Evolutionary conservation across 1,140 invertebrate genomes (phyloP).

Genomic region (Ceratitis capitata): DNA sequence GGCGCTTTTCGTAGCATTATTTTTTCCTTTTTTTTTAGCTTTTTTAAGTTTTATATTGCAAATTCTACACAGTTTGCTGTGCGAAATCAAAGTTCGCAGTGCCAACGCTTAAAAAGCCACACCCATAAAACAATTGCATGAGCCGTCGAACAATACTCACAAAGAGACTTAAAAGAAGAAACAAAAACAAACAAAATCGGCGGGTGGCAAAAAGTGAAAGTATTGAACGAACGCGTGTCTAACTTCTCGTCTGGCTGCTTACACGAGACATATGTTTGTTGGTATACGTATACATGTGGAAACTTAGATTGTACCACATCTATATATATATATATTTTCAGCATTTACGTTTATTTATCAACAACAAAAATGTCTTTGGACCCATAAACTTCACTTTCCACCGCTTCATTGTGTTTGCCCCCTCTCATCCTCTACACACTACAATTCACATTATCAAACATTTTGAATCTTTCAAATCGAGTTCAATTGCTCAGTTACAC

Average conservation of each 20-base stretch:
- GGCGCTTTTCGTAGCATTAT: background rate
- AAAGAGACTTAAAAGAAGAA: background rate
- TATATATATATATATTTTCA: too few species aligned
- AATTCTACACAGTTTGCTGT: background rate
- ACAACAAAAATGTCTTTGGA: background rate
- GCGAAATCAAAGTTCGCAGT: background rate
- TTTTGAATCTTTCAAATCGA: background rate
- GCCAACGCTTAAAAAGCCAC: background rate
- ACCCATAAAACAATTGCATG: background rate
- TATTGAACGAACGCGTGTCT: background rate
- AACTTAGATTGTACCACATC: background rate
- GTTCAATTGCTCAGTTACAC: conserved; percentile 59
- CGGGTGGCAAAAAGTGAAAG: background rate
- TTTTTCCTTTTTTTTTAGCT: background rate
- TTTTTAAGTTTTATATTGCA: background rate
- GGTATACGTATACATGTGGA: background rate
- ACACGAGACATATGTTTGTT: background rate
- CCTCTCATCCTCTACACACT: background rate
- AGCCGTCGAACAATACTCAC: background rate
- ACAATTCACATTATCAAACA: background rate
- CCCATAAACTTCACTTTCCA: background rate
- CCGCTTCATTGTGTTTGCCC: background rate
- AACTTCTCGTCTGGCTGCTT: background rate
- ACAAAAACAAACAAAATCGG: background rate
- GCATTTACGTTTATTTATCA: background rate